Evolutionary conservation across 37 sponge, comb jelly and placozoan species (phyloP), one percentile per base, ranked within the genome.

Genomic region (Beroe forskalii): DNA sequence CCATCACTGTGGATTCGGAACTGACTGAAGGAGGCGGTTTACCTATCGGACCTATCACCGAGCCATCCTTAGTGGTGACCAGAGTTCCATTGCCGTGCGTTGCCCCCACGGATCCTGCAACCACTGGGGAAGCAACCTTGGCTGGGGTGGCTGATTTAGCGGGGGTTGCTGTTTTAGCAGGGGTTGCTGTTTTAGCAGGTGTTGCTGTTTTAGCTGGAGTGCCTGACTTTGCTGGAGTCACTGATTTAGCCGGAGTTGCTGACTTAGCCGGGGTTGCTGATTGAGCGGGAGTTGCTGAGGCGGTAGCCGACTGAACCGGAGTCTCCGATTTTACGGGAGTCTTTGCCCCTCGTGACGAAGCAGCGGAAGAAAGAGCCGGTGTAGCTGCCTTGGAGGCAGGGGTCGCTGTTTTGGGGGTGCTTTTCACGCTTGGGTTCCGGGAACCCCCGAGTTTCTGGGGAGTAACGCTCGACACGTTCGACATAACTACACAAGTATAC

Each of bases 391-490:
- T 64, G 4, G 28, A 27, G 67, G 6, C 28, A 8, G 67, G 23
- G 27, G 67, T 64, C 24, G 28, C 28, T 8, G 6, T 64, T n/a
- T 27, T 64, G 28, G 67, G 28, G 22, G 28, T 25, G 66, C 28
- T 28, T 3, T 24, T 3, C 24, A 63, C 66, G 25, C 66, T 63
- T 20, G 66, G 66, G n/a, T 63, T 63, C 20, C 66, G 66, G 6
- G 75, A 32, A 19, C 75, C 67, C 28, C 67, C 40, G 38, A 32
- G 38, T 6, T 36, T 35, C 9, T 32, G 14, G 12, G 75, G 75
- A 30, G 75, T 72, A 1, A 72, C 75, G 20, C 75, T 72, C 75
- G 75, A 72, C 35, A 72, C 23, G 38, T 72, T 72, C 2, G 75
- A 72, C 75, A 72, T 72, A 20, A 30, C 35, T 3, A 14, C 6